Evolutionary conservation across 2,888 invertebrate genomes (phyloP), one percentile per base, ranked within the genome.

Genomic region (Spilarctia lutea): DNA sequence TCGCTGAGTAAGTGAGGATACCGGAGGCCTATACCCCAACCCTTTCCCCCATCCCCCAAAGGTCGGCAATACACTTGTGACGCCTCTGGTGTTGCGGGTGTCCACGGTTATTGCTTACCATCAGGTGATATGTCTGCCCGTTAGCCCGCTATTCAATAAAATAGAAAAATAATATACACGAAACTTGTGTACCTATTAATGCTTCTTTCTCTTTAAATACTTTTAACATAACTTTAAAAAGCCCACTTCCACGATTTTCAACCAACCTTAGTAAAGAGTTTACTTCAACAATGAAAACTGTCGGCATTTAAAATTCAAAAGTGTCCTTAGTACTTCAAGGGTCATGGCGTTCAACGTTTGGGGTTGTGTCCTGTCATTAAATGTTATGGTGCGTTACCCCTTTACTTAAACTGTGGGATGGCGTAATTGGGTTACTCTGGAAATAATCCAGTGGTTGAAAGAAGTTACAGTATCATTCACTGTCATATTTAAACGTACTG

Each of bases 371-470:
- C 42, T 74, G 70, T 75, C 83, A 85, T 84, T 84, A 81, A 84
- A 81, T 74, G 73, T 83, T 75, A 84, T 81, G 81, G 76, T 79
- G 65, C 81, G 80, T 80, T 81, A 81, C 77, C 75, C 80, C 71
- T 81, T 78, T 66, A 65, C 74, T 79, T 69, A 60, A 78, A 35
- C 73, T 24, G 69, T 70, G 76, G 72, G 73, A 73, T 75, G 75
- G 65, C 60, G 68, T 81, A 81, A 84, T 81, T 81, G 75, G 78
- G 78, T 83, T 83, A 77, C 69, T 71, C 74, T 24, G 68, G 75
- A 71, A 69, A 77, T 85, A 80, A 79, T 75, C 73, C 27, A 74
- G 74, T 68, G 72, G 77, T 85, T 80, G 81, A 77, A 52, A 42
- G 76, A 81, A 81, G 80, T 80, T 81, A 85, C 79, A 73, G 75